phyloP scores from a whole-genome alignment of 1,140 invertebrate genomes.

The Brachionus rubens region DNA sequence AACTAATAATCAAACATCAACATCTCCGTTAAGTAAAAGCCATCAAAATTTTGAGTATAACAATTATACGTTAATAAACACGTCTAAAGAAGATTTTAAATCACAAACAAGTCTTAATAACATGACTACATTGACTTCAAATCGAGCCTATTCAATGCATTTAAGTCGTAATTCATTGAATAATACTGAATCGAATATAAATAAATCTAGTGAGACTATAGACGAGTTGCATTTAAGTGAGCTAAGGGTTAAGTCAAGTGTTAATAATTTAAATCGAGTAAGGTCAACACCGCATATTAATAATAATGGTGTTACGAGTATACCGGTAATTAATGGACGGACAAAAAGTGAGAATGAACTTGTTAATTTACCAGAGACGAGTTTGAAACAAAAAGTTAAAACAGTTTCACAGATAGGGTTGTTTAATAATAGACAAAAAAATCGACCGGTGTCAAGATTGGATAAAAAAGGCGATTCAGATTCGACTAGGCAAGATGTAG shows the following conservation, averaged over 20 bases:
- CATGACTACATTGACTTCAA: too few species aligned
- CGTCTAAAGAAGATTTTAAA: conserved; percentile 40
- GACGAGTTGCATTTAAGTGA: conserved; percentile 23
- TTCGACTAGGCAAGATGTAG: not conserved
- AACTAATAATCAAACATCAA: not conserved
- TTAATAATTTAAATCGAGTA: conserved; percentile 6
- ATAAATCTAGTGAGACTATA: conserved; percentile 43
- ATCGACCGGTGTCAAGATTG: not conserved
- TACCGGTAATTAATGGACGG: not conserved
- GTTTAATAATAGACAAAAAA: conserved; percentile 11
- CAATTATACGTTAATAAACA: not conserved
- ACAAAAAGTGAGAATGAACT: conserved; percentile 38
- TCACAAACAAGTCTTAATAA: conserved; percentile 39
- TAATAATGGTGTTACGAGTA: not conserved
- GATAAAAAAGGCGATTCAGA: not conserved
- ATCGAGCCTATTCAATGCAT: conserved; percentile 7
- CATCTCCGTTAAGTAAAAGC: not conserved
- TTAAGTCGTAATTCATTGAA: conserved; percentile 37
- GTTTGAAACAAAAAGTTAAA: not conserved
- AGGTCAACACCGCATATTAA: not conserved
- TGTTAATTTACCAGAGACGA: not conserved
- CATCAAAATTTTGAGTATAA: conserved; percentile 9
- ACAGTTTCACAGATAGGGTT: conserved; percentile 15
- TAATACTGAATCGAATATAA: conserved; percentile 26
- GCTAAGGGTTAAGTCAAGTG: not conserved